Base-by-base conservation (phyloP, 1,140 invertebrate genomes). In the Ips typographus region DNA sequence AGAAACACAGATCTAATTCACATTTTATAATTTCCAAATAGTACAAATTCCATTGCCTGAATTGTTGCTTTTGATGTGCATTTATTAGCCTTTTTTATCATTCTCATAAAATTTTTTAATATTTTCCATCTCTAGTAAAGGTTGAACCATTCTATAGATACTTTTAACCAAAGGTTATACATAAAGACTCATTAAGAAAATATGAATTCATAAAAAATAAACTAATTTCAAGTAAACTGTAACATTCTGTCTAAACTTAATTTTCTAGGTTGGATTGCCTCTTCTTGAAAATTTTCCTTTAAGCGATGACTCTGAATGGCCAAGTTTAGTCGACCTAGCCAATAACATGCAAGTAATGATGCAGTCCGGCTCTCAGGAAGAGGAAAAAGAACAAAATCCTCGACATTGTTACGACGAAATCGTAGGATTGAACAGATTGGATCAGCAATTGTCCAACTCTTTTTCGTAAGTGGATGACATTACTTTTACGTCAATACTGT, bases 301-400 rank as follows among this genome's bases (percentile, higher is more conserved):
- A 57, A 85, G 87, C 0, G 86, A 88, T 74, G 85, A 88, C 39
- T 85, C 91, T 69, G 90, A 93, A 78, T 93, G 91, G 91, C 85
- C 88, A 4, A 87, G 87, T 78, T 82, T 94, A 8, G 90, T 93
- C 3, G 88, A 91, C 75, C 90, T 90, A 6, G 91, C 91, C 37
- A 22, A 22, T 22, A 22, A 22, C 22, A 90, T 88, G 1, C 84
- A 87, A 68, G 90, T 90, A 39, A 89, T 92, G 82, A 83, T 89
- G 73, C 84, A 85, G 78, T 84, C 85, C 72, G 75, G 68, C 40
- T 58, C 67, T 36, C 7, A 56, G 58, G 70, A 70, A 40, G 63
- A 53, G 7, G 68, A 70, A 47, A 52, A 71, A 2, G 75, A 76
- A 3, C 58, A 65, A 40, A 69, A 66, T 41, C 40, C 42, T 4